These are phyloP conservation scores for Lytechinus variegatus DNA, from an alignment of 35 echinoderm and acorn worm species.

Conservation along the genomic window DNA sequence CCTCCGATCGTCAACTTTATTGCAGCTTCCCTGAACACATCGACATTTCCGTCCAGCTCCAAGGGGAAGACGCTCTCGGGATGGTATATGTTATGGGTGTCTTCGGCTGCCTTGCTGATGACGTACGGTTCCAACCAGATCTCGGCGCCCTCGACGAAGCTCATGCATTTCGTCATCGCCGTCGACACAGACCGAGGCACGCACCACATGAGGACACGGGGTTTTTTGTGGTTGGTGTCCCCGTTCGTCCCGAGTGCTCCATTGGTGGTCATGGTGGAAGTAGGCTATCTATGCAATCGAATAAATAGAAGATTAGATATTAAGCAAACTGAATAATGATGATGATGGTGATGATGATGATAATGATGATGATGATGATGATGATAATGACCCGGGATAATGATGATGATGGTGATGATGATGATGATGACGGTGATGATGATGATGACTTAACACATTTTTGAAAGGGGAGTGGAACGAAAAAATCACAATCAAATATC, in stretches of 20 bases:
- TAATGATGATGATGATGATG: too few species aligned
- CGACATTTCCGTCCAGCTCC: conserved; percentile 5
- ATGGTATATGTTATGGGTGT: not conserved
- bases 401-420: too few species aligned
- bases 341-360: too few species aligned
- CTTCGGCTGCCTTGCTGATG: conserved; percentile 4
- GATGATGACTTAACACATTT: too few species aligned
- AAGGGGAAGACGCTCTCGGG: not conserved
- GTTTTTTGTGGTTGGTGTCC: not conserved
- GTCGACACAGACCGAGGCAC: conserved; percentile 67
- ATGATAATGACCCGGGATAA: too few species aligned
- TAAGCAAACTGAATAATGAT: too few species aligned
- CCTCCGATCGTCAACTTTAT: not conserved
- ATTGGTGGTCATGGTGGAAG: not conserved
- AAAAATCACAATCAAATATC: too few species aligned
- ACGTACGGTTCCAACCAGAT: conserved; percentile 60
- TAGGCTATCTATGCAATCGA: not conserved
- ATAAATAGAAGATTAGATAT: too few species aligned
- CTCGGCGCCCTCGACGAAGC: conserved; percentile 66
- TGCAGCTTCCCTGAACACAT: not conserved
- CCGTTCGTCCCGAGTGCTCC: not conserved
- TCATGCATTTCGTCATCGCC: conserved; percentile 69
- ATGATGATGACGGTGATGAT: too few species aligned
- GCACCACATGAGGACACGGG: conserved; percentile 65
- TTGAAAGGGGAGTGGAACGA: too few species aligned